Conservation (phyloP, 1,140 invertebrate genomes). For the Cotesia typhae region DNA sequence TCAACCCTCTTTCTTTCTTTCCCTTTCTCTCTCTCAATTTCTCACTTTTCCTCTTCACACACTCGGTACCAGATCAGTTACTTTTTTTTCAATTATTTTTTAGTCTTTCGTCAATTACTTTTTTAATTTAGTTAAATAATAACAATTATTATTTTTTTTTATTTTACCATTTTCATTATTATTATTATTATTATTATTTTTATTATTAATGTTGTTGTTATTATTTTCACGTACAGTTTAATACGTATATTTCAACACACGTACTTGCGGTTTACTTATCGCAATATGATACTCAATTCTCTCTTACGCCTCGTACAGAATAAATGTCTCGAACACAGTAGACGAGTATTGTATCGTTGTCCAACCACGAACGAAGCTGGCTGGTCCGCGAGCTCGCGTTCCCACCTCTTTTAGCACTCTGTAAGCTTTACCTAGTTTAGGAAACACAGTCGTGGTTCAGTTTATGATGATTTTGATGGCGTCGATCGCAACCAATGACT, state of each 20-base stretch:
- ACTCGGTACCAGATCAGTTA: slow-evolving; percentile 4
- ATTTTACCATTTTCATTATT: neutral
- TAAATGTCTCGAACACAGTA: slow-evolving; percentile 28
- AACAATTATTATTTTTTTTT: neutral
- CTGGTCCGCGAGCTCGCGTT: slow-evolving; percentile 28
- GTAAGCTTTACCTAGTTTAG: slow-evolving; percentile 67
- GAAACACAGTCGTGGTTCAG: slow-evolving; percentile 67
- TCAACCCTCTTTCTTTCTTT: slow-evolving; percentile 61
- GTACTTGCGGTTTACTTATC: slow-evolving; percentile 13
- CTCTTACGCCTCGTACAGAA: slow-evolving; percentile 24
- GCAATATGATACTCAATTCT: slow-evolving; percentile 28
- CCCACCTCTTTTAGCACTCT: slow-evolving; percentile 52
- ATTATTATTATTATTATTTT: neutral
- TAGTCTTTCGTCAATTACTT: no score
- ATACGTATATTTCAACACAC: slow-evolving; percentile 5
- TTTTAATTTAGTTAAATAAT: no score
- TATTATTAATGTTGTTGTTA: neutral
- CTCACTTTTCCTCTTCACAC: slow-evolving; percentile 28
- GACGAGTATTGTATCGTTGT: slow-evolving; percentile 18
- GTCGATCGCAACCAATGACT: slow-evolving; percentile 54
- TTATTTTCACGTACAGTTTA: neutral
- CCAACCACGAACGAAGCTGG: slow-evolving; percentile 27
- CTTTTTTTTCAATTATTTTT: no score
- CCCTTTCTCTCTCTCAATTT: slow-evolving; percentile 44
- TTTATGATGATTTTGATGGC: slow-evolving; percentile 44